Evolutionary conservation across 2,888 invertebrate genomes (phyloP), one percentile per base, ranked within the genome.

Genomic region (Altica lythri): DNA sequence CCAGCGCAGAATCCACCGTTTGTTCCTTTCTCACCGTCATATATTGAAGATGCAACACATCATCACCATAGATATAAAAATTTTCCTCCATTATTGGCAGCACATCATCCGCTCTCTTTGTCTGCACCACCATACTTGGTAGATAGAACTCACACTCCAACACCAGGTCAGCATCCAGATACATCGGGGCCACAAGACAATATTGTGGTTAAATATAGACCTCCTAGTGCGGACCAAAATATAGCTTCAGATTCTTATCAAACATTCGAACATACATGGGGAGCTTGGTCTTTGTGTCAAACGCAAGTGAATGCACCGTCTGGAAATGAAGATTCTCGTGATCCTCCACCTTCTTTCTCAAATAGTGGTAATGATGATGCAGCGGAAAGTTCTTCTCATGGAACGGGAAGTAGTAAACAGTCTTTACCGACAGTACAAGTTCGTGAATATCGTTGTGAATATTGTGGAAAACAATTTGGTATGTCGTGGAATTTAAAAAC

Each of bases 401-500:
- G 73, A 27, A 67, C 74, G 25, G 69, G 73, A 45, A 70, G 71
- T 62, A 68, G 82, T 79, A 68, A 70, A 55, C 67, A 65, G 50
- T 59, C 66, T 18, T 46, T 69, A 46, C 70, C 70, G 8, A 58
- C 69, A 8, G 73, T 81, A 78, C 87, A 89, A 43, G 89, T 90
- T 35, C 83, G 92, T 52, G 92, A 92, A 74, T 92, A 92, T 74
- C 86, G 91, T 55, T 92, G 92, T 73, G 90, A 89, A 72, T 92
- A 92, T 75, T 92, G 92, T 75, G 91, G 91, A 51, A 92, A 92
- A 77, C 92, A 92, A 76, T 92, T 92, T 69, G 92, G 92, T 55
- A 92, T 92, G 92, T 91, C 91, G 54, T 92, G 92, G 92, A 92
- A 92, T 80, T 81, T 92, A 70, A 92, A 92, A 76, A 92, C 92